These are phyloP conservation scores for Procapra przewalskii DNA, from an alignment of 2,113 vertebrate species.

Conservation along the genomic window DNA sequence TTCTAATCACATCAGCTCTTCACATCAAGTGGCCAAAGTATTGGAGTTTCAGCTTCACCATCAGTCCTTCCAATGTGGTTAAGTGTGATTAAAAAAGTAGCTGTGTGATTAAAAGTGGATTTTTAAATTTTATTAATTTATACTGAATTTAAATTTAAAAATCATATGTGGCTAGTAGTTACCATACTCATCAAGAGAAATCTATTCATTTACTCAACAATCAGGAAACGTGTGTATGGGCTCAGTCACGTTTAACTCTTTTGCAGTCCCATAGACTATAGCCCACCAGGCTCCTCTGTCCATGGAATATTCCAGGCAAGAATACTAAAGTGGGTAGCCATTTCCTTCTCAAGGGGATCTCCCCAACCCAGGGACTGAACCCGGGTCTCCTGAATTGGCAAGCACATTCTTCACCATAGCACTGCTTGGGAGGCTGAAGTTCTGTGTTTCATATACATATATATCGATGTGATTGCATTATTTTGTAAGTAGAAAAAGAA, in stretches of 20 bases:
- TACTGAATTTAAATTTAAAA: neutral
- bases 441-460: neutral
- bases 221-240: neutral
- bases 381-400: accelerated
- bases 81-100: neutral
- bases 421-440: neutral
- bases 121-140: neutral
- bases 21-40: neutral
- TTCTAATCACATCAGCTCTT: neutral
- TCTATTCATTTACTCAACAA: neutral
- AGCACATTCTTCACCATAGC: neutral
- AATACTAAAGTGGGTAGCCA: neutral
- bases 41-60: neutral
- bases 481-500: neutral
- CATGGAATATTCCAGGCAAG: neutral
- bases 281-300: neutral
- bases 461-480: neutral
- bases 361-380: neutral
- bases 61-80: neutral
- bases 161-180: neutral
- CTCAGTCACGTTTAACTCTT: neutral
- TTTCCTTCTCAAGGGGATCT: neutral
- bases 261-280: neutral
- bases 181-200: neutral
- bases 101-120: neutral